Conservation (phyloP, 2,113 vertebrate genomes). For the Tilapia sparmanii region DNA sequence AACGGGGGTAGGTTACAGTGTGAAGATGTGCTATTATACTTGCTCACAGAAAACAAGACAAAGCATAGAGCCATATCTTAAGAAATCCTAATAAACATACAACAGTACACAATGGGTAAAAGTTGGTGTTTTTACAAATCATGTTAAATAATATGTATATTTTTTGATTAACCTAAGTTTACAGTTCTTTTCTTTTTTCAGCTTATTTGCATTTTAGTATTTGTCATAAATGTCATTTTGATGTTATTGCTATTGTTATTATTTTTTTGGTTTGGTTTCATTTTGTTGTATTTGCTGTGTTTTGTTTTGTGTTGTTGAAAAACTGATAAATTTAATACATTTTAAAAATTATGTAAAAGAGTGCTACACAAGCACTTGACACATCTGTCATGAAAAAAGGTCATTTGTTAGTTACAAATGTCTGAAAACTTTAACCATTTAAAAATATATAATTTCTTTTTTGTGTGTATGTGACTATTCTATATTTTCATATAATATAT, state of each 20-base stretch:
- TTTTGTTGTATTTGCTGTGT: neutral
- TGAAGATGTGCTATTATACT: neutral
- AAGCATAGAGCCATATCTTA: neutral
- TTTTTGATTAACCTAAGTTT: neutral
- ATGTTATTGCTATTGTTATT: neutral
- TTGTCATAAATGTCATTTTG: neutral
- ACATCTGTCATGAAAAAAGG: neutral
- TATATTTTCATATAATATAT: neutral
- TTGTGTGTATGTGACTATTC: neutral
- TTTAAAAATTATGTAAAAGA: neutral
- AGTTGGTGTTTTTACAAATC: neutral
- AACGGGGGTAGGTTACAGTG: neutral
- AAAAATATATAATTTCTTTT: neutral
- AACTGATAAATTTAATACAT: neutral
- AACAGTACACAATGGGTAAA: neutral
- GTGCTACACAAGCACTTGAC: neutral
- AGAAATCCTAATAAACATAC: neutral
- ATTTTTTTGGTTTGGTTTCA: neutral
- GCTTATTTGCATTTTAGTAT: neutral
- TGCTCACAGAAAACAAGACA: neutral
- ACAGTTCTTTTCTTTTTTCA: neutral
- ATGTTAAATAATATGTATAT: neutral
- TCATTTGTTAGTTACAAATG: neutral
- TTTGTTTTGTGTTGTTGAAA: neutral
- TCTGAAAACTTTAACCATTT: neutral